Conservation (phyloP, 2,797 vertebrate genomes). For the Buphagus erythrorhynchus region DNA sequence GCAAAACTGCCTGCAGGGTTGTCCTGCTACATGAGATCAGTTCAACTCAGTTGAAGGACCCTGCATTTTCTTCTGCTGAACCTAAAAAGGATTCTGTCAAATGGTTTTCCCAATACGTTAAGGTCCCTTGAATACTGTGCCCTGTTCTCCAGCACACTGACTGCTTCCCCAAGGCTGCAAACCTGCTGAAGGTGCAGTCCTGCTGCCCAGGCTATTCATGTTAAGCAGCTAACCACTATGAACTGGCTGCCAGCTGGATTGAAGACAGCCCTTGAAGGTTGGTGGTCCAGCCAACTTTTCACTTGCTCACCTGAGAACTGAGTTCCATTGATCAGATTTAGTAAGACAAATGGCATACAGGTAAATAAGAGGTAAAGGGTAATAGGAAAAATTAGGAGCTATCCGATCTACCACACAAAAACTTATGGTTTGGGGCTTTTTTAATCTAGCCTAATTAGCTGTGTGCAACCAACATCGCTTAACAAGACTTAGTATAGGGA, state of each 20-base stretch:
- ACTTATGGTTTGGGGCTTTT: neutral
- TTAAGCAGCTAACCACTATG: neutral
- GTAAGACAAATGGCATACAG: neutral
- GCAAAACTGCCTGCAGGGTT: neutral
- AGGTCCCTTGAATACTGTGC: neutral
- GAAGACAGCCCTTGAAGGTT: neutral
- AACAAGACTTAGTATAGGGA: neutral
- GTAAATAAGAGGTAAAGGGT: neutral
- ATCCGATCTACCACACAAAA: neutral
- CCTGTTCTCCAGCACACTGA: neutral
- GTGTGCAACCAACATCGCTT: neutral
- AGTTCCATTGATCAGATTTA: neutral
- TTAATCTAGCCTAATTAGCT: neutral
- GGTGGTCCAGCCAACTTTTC: neutral
- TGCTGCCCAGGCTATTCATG: neutral
- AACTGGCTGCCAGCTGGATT: neutral
- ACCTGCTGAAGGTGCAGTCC: neutral
- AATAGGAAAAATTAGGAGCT: neutral
- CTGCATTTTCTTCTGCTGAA: neutral
- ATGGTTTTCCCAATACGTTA: neutral
- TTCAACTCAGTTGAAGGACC: neutral
- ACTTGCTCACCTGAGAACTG: neutral
- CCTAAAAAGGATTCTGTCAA: neutral
- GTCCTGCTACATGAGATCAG: neutral
- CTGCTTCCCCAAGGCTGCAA: neutral